Conservation (phyloP, 2,888 invertebrate species). For the Notodonta dromedarius region DNA sequence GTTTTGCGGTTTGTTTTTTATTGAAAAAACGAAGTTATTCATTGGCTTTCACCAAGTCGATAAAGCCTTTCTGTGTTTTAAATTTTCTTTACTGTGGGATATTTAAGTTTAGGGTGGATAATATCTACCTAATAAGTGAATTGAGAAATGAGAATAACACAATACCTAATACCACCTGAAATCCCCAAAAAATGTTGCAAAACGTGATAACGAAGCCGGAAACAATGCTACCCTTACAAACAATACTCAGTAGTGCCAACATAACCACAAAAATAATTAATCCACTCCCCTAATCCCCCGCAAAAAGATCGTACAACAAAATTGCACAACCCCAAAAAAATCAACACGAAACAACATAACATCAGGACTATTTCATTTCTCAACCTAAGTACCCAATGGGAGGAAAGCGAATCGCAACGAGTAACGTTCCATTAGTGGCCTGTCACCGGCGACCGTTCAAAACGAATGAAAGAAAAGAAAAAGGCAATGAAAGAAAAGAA, state of each 20-base stretch:
- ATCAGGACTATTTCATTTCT: conserved; percentile 60
- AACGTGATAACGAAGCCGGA: neutral
- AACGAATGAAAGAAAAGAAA: conserved; percentile 55
- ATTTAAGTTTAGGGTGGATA: no score
- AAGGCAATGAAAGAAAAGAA: conserved; percentile 52
- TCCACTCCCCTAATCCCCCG: neutral
- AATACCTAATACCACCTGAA: no score
- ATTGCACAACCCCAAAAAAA: conserved; percentile 16
- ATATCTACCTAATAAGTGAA: no score
- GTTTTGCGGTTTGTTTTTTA: no score
- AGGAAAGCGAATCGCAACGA: conserved; percentile 61
- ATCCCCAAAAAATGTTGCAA: neutral
- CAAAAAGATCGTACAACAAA: conserved; percentile 11
- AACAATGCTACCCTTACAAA: neutral
- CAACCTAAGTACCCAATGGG: conserved; percentile 39
- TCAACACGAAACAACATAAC: conserved; percentile 52
- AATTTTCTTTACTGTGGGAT: no score
- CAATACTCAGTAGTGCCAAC: conserved; percentile 1
- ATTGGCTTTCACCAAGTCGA: no score
- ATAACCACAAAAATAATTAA: conserved; percentile 4
- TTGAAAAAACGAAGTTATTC: no score
- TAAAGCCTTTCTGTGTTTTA: no score
- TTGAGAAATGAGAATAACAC: no score
- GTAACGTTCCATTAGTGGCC: conserved; percentile 76
- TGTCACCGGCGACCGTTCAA: conserved; percentile 65